Evolutionary conservation across 2,888 invertebrate species (phyloP), one percentile per base, ranked within the genome.

Genomic region (Mythimna lalbum): DNA sequence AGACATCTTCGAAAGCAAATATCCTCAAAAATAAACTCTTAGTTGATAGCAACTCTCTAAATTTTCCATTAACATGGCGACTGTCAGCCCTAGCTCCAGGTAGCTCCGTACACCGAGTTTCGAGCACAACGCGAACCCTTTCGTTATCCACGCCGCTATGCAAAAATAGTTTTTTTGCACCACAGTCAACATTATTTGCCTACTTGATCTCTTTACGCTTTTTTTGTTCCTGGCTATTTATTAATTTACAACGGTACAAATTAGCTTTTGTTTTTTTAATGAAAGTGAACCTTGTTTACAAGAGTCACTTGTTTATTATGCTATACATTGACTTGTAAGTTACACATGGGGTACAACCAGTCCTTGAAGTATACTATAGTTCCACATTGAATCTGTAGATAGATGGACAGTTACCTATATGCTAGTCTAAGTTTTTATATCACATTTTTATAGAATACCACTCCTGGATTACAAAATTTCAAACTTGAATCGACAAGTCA

Each of bases 91-190:
- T 88, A 83, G 31, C 33, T 64, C 60, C 74, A 77, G 64, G 76
- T 80, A 85, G 82, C 82, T 85, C 83, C 83, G 85, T 83, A 71
- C 86, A 84, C 76, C 76, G 84, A 87, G 88, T 87, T 90, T 89
- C 86, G 82, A 90, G 89, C 78, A 84, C 88, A 81, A 75, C 86
- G 90, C 87, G 86, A 91, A 90, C 89, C 88, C 88, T 88, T 91
- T 93, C 90, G 91, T 92, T 92, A 91, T 89, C 87, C 89, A 91
- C 88, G 88, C 87, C 78, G 87, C 85, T 78, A 73, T 83, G 82
- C 79, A 84, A 82, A 85, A 87, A 86, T 84, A 85, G 74, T 82
- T 80, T 87, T n/a, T 85, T 86, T 86, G 57, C 66, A 71, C 68
- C 75, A 73, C 66, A 84, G 79, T 82, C 74, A 80, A 80, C 78